A percentile compares a stretch with the other conserved stretches of the same genome.
phyloP scores from a whole-genome alignment of 2,888 invertebrate genomes.

The Dysmachus trigonus region DNA sequence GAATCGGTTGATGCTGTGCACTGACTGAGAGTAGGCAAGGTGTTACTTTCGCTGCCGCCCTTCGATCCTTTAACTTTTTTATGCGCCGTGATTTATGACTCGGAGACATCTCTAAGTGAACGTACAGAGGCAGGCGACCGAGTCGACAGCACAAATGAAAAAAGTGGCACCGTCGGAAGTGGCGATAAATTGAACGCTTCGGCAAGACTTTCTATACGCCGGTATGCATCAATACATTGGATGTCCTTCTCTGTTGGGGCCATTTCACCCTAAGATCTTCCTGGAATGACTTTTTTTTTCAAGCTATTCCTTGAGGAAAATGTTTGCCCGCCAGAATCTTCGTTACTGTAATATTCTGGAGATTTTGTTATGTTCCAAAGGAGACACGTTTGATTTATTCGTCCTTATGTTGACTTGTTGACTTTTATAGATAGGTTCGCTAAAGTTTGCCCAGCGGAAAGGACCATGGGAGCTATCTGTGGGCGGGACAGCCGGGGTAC shows the following conservation, averaged over 20 bases:
- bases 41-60: slow-evolving; percentile 7
- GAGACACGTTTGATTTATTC: slow-evolving; percentile 40
- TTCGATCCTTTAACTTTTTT: slow-evolving; percentile 21
- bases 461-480: neutral
- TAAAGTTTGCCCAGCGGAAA: neutral
- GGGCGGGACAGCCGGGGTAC: neutral
- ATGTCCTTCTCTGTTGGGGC: neutral
- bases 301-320: neutral
- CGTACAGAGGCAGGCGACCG: neutral
- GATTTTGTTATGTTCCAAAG: slow-evolving; percentile 12
- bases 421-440: slow-evolving; percentile 45
- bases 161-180: neutral
- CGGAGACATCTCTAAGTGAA: slow-evolving; percentile 1
- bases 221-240: slow-evolving; percentile 1
- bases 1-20: neutral
- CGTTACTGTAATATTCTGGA: slow-evolving; percentile 6
- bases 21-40: neutral
- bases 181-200: slow-evolving; percentile 24
- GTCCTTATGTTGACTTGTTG: slow-evolving; percentile 43
- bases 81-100: neutral
- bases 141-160: slow-evolving; percentile 10
- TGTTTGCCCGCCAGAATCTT: neutral
- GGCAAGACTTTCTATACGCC: slow-evolving; percentile 1
- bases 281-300: neutral
- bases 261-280: neutral